These are phyloP conservation scores for Galleria mellonella DNA, from an alignment of 1,140 invertebrate genomes.

Conservation along the genomic window DNA sequence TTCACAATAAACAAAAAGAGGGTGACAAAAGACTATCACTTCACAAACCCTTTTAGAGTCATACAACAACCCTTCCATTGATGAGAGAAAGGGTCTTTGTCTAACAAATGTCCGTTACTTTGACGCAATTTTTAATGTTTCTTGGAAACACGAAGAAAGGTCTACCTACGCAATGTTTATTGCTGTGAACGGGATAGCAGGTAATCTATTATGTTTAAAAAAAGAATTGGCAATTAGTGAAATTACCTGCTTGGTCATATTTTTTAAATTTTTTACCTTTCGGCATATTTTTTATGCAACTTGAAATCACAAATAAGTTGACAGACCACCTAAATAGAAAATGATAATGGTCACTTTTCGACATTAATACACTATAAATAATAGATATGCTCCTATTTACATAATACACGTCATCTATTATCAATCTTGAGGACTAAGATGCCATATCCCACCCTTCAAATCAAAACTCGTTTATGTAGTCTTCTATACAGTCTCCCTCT, in stretches of 20 bases:
- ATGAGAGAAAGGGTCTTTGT: slow-evolving; percentile 44
- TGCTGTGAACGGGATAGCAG: slow-evolving; percentile 1
- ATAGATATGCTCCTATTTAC: too few relatives aligned
- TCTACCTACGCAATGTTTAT: slow-evolving; percentile 7
- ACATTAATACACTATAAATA: too few relatives aligned
- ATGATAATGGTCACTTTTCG: too few relatives aligned
- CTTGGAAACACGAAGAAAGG: slow-evolving; percentile 24
- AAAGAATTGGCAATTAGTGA: slow-evolving; percentile 21
- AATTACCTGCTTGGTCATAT: slow-evolving; percentile 15
- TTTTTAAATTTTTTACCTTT: too few relatives aligned
- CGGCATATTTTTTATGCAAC: too few relatives aligned
- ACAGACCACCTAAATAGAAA: too few relatives aligned
- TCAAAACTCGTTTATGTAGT: too few relatives aligned
- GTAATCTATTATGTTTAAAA: slow-evolving; percentile 18
- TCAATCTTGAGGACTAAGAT: too few relatives aligned
- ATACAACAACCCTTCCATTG: slow-evolving; percentile 66
- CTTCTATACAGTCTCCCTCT: too few relatives aligned
- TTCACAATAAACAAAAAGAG: slow-evolving; percentile 55
- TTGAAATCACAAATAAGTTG: too few relatives aligned
- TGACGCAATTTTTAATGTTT: slow-evolving; percentile 52
- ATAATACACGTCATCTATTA: too few relatives aligned
- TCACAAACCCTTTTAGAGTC: slow-evolving; percentile 53
- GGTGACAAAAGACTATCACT: slow-evolving; percentile 37
- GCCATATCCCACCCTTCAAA: too few relatives aligned
- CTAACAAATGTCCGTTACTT: slow-evolving; percentile 48